Percentiles rank a stretch among this genome's conserved stretches.
These are phyloP conservation scores for Bombus impatiens DNA, from an alignment of 1,140 invertebrate species.

Conservation along the genomic window DNA sequence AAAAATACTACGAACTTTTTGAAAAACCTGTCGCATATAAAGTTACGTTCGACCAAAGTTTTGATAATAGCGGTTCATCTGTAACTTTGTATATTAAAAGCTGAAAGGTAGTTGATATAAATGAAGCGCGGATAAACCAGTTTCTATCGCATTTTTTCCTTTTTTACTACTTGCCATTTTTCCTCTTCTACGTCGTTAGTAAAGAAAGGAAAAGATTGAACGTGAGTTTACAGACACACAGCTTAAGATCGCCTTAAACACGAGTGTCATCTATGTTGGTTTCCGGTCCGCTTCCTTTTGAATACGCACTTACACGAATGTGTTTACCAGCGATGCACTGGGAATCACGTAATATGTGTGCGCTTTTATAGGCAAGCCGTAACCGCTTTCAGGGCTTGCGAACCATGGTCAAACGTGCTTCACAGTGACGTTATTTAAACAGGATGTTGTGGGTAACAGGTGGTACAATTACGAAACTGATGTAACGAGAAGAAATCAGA, in stretches of 20 bases:
- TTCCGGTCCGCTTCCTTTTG: conserved; percentile 16
- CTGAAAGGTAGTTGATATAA: too few species aligned
- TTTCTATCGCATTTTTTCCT: too few species aligned
- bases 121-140: too few species aligned
- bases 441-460: conserved; percentile 11
- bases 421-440: conserved; percentile 2
- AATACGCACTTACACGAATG: conserved; percentile 13
- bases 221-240: too few species aligned
- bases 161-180: too few species aligned
- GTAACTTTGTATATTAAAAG: too few species aligned
- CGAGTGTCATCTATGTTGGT: conserved; percentile 36
- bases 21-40: background rate
- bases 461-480: conserved; percentile 1
- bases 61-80: too few species aligned
- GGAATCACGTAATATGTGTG: conserved; percentile 19
- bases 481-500: background rate
- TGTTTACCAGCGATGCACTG: conserved; percentile 34
- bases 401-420: conserved; percentile 11
- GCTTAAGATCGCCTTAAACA: conserved; percentile 67
- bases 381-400: conserved; percentile 6
- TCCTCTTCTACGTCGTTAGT: too few species aligned
- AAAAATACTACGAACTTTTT: background rate
- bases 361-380: background rate
- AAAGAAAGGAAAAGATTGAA: too few species aligned
- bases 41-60: too few species aligned